phyloP scores from a whole-genome alignment of 2,797 vertebrate genomes.

The Cossypha heuglini region DNA sequence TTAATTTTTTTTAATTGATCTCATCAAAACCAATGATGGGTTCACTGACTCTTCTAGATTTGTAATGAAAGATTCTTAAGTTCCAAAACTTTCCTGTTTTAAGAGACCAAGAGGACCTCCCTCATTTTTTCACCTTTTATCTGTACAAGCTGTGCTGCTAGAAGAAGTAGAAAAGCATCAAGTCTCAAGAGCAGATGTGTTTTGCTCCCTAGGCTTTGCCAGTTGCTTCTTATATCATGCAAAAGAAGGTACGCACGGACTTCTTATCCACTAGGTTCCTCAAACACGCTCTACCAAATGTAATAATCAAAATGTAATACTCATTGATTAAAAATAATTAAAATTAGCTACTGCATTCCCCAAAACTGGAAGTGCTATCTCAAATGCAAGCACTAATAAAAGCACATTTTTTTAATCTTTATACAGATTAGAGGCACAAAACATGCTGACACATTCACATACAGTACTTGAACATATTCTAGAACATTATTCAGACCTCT shows the following conservation, averaged over 20 bases:
- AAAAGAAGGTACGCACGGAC: not conserved
- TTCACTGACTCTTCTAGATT: not conserved
- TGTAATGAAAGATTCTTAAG: not conserved
- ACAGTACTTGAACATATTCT: not conserved
- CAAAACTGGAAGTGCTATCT: not conserved
- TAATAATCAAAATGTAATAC: not conserved
- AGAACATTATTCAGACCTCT: not conserved
- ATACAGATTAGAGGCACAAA: not conserved
- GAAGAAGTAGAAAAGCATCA: not conserved
- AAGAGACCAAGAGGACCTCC: not conserved
- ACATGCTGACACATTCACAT: not conserved
- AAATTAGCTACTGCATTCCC: not conserved
- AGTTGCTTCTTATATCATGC: not conserved
- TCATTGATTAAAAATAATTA: not conserved
- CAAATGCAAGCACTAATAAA: not conserved
- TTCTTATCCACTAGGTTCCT: not conserved
- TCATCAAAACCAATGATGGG: not conserved
- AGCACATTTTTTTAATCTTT: not conserved
- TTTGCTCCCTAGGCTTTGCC: not conserved
- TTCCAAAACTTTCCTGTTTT: not conserved
- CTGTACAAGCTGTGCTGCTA: rapidly evolving
- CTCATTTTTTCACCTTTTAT: not conserved
- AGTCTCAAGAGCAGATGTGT: not conserved
- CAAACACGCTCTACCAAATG: not conserved
- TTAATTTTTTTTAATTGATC: not conserved